A percentile compares a stretch with the other conserved stretches of the same genome.
Conservation (phyloP, 1,140 invertebrate genomes). For the Halictus rubicundus region DNA sequence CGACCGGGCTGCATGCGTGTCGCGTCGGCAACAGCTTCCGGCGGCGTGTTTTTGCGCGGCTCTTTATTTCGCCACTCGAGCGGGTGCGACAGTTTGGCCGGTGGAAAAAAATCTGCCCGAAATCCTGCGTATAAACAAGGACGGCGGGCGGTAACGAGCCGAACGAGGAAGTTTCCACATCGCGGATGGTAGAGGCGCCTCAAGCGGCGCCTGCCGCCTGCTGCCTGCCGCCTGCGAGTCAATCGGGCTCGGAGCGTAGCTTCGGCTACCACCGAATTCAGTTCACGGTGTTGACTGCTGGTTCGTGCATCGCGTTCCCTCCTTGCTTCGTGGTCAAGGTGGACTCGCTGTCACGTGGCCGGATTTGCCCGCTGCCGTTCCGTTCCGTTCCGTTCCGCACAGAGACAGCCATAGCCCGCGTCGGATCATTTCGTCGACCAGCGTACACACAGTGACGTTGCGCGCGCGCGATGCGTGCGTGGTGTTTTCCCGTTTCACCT, state of each 20-base stretch:
- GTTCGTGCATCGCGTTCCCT: conserved; percentile 41
- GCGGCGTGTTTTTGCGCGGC: background rate
- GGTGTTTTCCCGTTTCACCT: conserved; percentile 10
- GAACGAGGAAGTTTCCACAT: conserved; percentile 52
- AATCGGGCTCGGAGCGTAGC: conserved; percentile 68
- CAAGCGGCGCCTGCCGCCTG: conserved; percentile 38
- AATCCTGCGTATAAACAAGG: conserved; percentile 38
- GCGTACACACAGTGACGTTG: background rate
- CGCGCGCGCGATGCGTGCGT: conserved; percentile 3
- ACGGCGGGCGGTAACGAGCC: conserved; percentile 23
- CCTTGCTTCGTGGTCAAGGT: conserved; percentile 46
- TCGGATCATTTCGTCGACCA: background rate
- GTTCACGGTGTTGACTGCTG: conserved; percentile 59
- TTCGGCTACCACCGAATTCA: conserved; percentile 66
- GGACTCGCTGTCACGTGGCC: conserved; percentile 48
- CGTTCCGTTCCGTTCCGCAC: no score
- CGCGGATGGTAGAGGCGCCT: conserved; percentile 57
- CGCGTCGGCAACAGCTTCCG: no score
- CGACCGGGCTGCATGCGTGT: no score
- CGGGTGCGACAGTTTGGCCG: no score
- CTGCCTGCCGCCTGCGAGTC: conserved; percentile 45
- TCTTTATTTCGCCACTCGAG: background rate
- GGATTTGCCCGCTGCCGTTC: background rate
- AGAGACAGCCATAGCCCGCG: background rate
- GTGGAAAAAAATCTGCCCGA: background rate